These are phyloP conservation scores for Craseonycteris thonglongyai DNA, from an alignment of 2,113 vertebrate genomes.

Conservation along the genomic window DNA sequence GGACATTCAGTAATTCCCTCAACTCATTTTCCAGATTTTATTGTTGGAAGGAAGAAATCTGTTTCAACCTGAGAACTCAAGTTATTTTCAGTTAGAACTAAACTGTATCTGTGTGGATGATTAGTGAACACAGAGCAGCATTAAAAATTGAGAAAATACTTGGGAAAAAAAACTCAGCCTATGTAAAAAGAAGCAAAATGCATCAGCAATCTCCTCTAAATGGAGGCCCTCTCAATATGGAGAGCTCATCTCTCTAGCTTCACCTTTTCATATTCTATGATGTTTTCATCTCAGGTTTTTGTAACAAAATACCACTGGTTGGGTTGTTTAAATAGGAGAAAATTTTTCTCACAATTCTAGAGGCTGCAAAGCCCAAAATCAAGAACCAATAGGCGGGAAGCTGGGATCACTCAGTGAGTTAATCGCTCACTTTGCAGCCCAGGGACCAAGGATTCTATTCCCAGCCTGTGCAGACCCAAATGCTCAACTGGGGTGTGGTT, in stretches of 20 bases:
- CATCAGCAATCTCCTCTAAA: neutral
- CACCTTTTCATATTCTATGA: neutral
- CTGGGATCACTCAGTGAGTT: too few species aligned
- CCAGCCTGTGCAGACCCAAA: too few species aligned
- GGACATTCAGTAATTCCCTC: neutral
- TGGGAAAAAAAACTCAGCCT: neutral
- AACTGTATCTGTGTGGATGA: neutral
- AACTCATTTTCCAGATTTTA: neutral
- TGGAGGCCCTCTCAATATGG: neutral
- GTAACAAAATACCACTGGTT: neutral
- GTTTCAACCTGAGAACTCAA: neutral
- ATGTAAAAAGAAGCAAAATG: neutral
- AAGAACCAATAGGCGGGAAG: neutral
- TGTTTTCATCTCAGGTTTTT: neutral
- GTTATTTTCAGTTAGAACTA: neutral
- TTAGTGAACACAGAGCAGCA: neutral
- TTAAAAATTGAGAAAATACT: neutral
- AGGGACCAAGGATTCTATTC: too few species aligned
- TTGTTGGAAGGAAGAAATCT: neutral
- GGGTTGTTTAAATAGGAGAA: neutral
- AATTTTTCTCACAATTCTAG: neutral
- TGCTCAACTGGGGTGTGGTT: too few species aligned
- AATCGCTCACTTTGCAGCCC: too few species aligned
- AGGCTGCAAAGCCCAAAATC: neutral
- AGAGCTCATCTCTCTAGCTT: neutral